Conservation (phyloP, 2,888 invertebrate genomes). For the Balanococcus diminutus region DNA sequence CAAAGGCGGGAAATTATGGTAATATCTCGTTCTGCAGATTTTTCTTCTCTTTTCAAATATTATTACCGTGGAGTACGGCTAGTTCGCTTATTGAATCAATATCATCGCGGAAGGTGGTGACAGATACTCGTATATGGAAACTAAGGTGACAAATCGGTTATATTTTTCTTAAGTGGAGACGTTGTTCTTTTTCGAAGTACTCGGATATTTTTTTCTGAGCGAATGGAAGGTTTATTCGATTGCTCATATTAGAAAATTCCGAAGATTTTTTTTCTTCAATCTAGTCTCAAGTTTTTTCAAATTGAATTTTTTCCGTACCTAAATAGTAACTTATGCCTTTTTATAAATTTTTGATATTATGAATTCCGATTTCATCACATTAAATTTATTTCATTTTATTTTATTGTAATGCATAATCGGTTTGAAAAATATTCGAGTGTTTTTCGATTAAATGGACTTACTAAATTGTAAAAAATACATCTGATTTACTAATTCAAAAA, state of each 20-base stretch:
- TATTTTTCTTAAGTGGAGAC: not conserved
- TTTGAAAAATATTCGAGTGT: not conserved
- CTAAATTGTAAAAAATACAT: not conserved
- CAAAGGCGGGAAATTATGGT: not conserved
- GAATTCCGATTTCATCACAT: not conserved
- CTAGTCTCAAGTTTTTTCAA: not conserved
- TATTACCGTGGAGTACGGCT: not conserved
- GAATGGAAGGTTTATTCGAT: not conserved
- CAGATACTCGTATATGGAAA: slow-evolving; percentile 37
- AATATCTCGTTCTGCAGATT: not conserved
- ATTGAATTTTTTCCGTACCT: not conserved
- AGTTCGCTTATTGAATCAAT: slow-evolving; percentile 2
- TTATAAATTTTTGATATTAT: not conserved
- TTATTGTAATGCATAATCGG: not conserved
- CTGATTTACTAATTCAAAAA: no score
- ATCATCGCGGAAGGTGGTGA: not conserved
- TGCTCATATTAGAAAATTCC: not conserved
- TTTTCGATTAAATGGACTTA: not conserved
- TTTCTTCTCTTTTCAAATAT: slow-evolving; percentile 2
- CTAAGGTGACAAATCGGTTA: slow-evolving; percentile 31
- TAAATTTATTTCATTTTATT: not conserved
- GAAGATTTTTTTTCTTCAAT: not conserved
- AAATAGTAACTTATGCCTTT: not conserved
- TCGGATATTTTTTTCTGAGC: not conserved
- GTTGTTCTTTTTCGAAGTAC: not conserved